Conservation (phyloP, 2,888 invertebrate genomes). For the Elysia crispata region DNA sequence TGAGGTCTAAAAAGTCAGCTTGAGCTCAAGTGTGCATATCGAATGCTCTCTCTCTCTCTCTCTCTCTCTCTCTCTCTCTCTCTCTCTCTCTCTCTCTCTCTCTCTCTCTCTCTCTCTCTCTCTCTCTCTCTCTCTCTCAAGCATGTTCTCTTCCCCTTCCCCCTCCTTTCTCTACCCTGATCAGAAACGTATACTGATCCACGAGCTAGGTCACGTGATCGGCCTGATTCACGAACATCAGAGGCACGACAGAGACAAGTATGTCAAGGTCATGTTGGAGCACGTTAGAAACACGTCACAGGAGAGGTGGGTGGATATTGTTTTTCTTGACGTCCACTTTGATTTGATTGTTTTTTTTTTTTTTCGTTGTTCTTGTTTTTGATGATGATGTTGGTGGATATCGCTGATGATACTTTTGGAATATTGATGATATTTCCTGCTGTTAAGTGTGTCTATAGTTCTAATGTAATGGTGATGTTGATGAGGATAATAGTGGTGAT, state of each 20-base stretch:
- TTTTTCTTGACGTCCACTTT: too few relatives aligned
- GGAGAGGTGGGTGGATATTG: slow-evolving; percentile 33
- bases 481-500: too few relatives aligned
- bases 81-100: neutral
- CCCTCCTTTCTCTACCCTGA: too few relatives aligned
- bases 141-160: neutral
- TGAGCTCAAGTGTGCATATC: too few relatives aligned
- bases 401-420: too few relatives aligned
- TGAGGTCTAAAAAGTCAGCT: too few relatives aligned
- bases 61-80: neutral
- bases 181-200: slow-evolving; percentile 52
- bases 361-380: neutral
- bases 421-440: too few relatives aligned
- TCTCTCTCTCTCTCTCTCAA: neutral
- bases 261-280: slow-evolving; percentile 48
- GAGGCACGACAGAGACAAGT: slow-evolving; percentile 51
- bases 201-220: slow-evolving; percentile 56
- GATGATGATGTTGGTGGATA: too few relatives aligned
- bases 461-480: too few relatives aligned
- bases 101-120: neutral
- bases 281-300: slow-evolving; percentile 50
- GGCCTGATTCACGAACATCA: slow-evolving; percentile 55
- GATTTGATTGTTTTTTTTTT: too few relatives aligned
- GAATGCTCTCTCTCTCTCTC: neutral
- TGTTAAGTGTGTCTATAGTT: too few relatives aligned